Base-by-base conservation (phyloP, 2,888 invertebrate species). In the Lacanobia oleracea region DNA sequence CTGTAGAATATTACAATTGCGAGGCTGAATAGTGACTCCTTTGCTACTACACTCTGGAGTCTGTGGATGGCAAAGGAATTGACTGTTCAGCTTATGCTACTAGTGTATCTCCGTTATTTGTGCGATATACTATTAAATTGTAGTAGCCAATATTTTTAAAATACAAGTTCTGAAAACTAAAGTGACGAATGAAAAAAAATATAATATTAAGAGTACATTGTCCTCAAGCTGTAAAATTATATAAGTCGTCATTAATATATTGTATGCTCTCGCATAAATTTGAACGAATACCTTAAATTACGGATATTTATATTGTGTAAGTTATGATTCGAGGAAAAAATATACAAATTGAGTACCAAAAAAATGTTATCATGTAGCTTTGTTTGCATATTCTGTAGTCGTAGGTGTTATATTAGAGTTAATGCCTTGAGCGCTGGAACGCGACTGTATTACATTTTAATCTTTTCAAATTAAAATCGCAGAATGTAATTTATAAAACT, bases 321-420 rank as follows among this genome's bases (percentile, higher is more conserved):
- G 74, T 65, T 68, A 72, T 37, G 62, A 72, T 67, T 79, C 63
- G 73, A 78, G 66, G 57, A 64, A 71, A 79, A 79, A 74, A 79
- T 43, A 33, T 72, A 78, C 72, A 64, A 72, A 70, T 62, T 43
- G 59, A 51, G 63, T 77, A 79, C 81, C 72, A 83, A 86, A 87
- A 88, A 88, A 86, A 85, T 75, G 72, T 79, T 86, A 84, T 79
- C 50, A 60, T 62, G 81, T 85, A 88, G 87, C 75, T 85, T 88
- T 82, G 84, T 88, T 87, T 86, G 79, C 79, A 83, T 86, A 85
- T 85, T 86, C 70, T 66, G 77, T 88, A 89, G 86, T 77, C 27
- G 79, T 85, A 86, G 77, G 67, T 75, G 63, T 79, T 83, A 71
- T 59, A 75, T 77, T 77, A 80, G 77, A 79, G 64, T 63, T 66